phyloP scores from a whole-genome alignment of 2,888 invertebrate species.

The Harmothoe impar region DNA sequence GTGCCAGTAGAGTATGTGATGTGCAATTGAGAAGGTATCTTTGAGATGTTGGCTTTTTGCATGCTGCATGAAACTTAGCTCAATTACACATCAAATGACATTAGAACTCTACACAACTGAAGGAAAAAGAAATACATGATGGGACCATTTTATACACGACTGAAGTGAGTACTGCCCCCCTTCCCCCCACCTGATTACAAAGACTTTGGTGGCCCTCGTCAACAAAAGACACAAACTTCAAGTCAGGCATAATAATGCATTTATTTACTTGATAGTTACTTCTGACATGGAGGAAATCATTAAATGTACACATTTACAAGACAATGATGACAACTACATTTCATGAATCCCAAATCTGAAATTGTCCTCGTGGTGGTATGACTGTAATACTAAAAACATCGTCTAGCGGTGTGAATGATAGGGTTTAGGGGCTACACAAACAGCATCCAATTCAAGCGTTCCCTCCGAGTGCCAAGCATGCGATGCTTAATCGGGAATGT shows the following conservation, averaged over 20 bases:
- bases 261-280: conserved; percentile 64
- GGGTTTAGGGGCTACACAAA: neutral
- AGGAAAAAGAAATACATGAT: too few species aligned
- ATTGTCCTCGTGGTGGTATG: conserved; percentile 36
- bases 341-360: conserved; percentile 64
- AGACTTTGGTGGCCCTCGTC: too few species aligned
- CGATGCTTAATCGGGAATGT: conserved; percentile 33
- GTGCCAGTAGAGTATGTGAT: too few species aligned
- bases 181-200: too few species aligned
- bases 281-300: conserved; percentile 64
- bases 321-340: conserved; percentile 63
- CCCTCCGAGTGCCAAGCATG: conserved; percentile 50
- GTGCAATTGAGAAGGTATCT: too few species aligned
- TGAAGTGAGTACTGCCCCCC: too few species aligned
- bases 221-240: neutral
- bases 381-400: conserved; percentile 37
- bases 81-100: too few species aligned
- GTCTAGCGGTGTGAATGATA: conserved; percentile 28
- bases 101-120: too few species aligned
- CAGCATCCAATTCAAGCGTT: conserved; percentile 59
- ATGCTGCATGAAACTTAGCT: too few species aligned
- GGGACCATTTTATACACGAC: too few species aligned
- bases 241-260: conserved; percentile 65
- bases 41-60: too few species aligned
- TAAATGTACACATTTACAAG: conserved; percentile 66